phyloP scores from a whole-genome alignment of 2,888 invertebrate species.

The Aspidapion aeneum region DNA sequence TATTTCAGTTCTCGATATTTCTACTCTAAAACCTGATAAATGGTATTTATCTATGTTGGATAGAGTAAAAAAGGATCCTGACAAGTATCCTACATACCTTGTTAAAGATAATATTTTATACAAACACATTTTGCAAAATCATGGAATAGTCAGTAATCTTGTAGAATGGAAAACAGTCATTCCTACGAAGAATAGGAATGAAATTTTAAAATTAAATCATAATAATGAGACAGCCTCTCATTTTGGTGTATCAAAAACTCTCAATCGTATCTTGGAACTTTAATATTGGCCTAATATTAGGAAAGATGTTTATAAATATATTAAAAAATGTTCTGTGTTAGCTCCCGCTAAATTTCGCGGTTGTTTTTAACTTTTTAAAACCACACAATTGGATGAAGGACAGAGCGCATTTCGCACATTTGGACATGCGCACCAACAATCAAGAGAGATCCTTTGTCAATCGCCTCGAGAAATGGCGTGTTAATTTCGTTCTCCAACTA shows the following conservation, averaged over 20 bases:
- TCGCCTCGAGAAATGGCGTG: no score
- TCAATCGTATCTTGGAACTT: conserved; percentile 19
- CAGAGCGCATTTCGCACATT: no score
- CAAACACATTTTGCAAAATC: conserved; percentile 19
- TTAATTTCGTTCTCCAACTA: no score
- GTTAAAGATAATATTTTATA: conserved; percentile 20
- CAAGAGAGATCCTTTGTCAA: no score
- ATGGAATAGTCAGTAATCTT: conserved; percentile 12
- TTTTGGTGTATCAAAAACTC: conserved; percentile 28
- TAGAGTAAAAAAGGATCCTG: conserved; percentile 13
- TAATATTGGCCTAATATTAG: conserved; percentile 25
- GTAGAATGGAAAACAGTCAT: conserved; percentile 29
- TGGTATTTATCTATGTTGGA: conserved; percentile 21
- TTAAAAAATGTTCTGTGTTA: conserved; percentile 20
- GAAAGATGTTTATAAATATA: conserved; percentile 16
- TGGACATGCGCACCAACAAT: no score
- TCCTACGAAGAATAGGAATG: conserved; percentile 16
- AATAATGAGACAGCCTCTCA: conserved; percentile 20
- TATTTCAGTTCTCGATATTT: conserved; percentile 5
- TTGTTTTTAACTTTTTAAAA: no score
- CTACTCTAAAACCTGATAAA: conserved; percentile 16
- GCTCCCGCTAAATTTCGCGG: no score
- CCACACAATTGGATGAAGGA: no score
- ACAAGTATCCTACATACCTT: conserved; percentile 19
- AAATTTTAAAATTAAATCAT: conserved; percentile 21